A percentile compares a stretch with the other conserved stretches of the same genome.
These are phyloP conservation scores for human DNA, from an alignment of 2,113 vertebrate species.

Conservation along the genomic window DNA sequence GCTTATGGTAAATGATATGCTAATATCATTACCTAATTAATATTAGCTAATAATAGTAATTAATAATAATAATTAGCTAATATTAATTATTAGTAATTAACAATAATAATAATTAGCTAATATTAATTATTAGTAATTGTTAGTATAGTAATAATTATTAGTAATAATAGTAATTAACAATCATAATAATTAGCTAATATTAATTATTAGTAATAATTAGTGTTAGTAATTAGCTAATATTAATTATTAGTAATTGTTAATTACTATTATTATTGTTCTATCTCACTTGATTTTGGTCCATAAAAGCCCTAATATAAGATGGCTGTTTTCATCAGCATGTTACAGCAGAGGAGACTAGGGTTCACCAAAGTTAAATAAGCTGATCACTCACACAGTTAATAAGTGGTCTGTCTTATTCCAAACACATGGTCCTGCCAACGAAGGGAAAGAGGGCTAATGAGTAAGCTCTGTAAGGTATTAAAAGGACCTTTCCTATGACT, in stretches of 20 bases:
- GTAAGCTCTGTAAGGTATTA: not conserved
- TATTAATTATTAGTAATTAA: no score
- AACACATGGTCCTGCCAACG: not conserved
- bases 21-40: not conserved
- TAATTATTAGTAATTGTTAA: not conserved
- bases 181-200: no score
- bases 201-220: no score
- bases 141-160: not conserved
- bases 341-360: not conserved
- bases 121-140: no score
- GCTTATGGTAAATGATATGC: not conserved
- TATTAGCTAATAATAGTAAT: not conserved
- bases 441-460: not conserved
- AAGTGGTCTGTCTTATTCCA: not conserved
- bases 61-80: no score
- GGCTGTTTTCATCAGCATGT: not conserved
- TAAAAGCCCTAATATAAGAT: not conserved
- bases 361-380: not conserved
- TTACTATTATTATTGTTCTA: not conserved
- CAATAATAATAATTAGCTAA: no score
- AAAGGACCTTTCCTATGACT: not conserved
- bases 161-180: not conserved
- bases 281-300: not conserved
- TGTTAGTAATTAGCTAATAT: not conserved
- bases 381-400: not conserved